Evolutionary conservation across 2,888 invertebrate species (phyloP).

Genomic region (Lutraria lutraria): DNA sequence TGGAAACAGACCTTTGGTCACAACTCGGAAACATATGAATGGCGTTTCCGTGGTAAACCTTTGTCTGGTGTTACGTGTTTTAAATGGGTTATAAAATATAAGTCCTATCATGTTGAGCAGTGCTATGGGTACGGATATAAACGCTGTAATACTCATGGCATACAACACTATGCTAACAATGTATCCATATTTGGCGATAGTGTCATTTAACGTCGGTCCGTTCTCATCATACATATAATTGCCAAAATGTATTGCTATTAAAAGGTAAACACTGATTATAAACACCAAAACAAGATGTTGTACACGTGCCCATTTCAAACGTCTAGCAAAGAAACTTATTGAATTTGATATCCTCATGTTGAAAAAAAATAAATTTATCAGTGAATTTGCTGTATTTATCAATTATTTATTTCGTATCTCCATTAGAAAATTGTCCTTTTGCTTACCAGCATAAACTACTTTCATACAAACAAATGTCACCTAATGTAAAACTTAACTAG

Average conservation of each 20-base stretch:
- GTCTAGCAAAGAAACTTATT: background rate
- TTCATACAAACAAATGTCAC: background rate
- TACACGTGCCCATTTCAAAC: background rate
- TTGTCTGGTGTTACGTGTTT: background rate
- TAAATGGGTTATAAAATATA: conserved; percentile 38
- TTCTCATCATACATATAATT: conserved; percentile 16
- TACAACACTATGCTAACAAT: background rate
- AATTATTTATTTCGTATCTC: background rate
- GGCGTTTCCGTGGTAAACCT: conserved; percentile 40
- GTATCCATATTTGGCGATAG: conserved; percentile 25
- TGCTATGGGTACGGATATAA: background rate
- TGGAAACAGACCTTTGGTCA: conserved; percentile 75
- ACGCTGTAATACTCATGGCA: background rate
- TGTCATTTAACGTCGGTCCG: background rate
- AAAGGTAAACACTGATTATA: background rate
- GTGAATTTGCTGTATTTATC: too few species aligned
- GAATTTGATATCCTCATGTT: background rate
- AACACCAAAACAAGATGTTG: background rate
- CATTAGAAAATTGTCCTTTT: background rate
- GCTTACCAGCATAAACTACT: background rate
- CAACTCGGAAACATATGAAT: conserved; percentile 77
- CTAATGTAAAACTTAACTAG: background rate
- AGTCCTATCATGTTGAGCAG: conserved; percentile 34
- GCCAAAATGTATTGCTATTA: background rate
- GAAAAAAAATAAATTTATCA: background rate